A percentile compares a stretch with the other conserved stretches of the same genome.
phyloP scores from a whole-genome alignment of 2,797 vertebrate species.

The Anabacerthia variegaticeps region DNA sequence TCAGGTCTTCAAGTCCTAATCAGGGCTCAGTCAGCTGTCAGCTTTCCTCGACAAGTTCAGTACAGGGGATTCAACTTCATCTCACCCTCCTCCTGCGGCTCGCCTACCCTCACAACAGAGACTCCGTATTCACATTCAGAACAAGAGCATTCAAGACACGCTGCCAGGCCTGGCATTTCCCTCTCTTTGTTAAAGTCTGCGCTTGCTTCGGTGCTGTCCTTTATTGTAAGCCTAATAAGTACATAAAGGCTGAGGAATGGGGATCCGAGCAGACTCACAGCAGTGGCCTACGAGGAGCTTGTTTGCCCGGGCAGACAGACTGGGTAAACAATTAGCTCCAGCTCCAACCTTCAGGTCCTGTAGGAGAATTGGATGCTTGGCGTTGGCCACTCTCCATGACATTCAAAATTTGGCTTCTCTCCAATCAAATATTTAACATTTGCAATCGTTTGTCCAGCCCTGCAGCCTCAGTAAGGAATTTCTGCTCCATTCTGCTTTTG shows the following conservation, averaged over 20 bases:
- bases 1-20: not conserved
- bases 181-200: not conserved
- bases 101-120: not conserved
- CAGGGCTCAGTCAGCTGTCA: conserved; percentile 5
- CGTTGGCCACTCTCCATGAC: not conserved
- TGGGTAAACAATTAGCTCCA: conserved; percentile 20
- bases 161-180: conserved; percentile 29
- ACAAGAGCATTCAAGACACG: not conserved
- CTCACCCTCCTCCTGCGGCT: not conserved
- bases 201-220: not conserved
- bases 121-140: not conserved
- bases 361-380: conserved; percentile 22
- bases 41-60: not conserved
- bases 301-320: not conserved
- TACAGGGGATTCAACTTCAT: not conserved
- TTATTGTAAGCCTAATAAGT: conserved; percentile 38
- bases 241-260: conserved; percentile 8
- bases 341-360: not conserved
- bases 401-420: conserved; percentile 52
- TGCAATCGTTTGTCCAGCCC: not conserved
- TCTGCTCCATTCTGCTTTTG: not conserved
- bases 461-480: conserved; percentile 11
- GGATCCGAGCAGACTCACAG: not conserved
- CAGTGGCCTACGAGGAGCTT: not conserved
- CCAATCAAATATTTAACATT: conserved; percentile 48